Percentiles rank a stretch among this genome's conserved stretches.
Evolutionary conservation across 1,140 invertebrate species (phyloP).

Genomic region (Drosophila saltans): DNA sequence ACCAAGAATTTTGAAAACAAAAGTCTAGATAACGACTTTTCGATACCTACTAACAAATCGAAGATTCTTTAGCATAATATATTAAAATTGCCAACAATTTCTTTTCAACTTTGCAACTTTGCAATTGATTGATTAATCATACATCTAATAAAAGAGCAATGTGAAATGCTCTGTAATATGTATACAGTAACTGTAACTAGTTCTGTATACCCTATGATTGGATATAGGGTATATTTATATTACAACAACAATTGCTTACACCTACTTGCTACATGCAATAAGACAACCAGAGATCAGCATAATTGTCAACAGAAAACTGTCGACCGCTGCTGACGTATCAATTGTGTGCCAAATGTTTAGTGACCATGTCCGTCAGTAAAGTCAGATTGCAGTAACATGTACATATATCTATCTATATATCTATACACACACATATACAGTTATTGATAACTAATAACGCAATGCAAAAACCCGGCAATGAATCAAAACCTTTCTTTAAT

Average conservation of each 20-base stretch:
- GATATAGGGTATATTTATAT: not conserved
- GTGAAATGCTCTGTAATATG: too few relatives aligned
- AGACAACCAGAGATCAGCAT: constrained; percentile 56
- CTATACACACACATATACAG: constrained; percentile 26
- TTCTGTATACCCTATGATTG: too few relatives aligned
- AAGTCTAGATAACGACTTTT: constrained; percentile 6
- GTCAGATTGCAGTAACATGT: constrained; percentile 49
- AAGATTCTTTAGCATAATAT: too few relatives aligned
- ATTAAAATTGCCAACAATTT: too few relatives aligned
- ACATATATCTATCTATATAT: constrained; percentile 7
- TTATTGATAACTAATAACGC: constrained; percentile 49
- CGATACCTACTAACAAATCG: not conserved
- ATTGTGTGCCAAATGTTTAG: constrained; percentile 80
- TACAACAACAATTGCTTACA: constrained; percentile 33
- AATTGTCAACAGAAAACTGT: constrained; percentile 61
- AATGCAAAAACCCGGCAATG: constrained; percentile 32
- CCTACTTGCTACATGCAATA: constrained; percentile 25
- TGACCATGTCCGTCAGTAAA: constrained; percentile 67
- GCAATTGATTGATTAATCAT: too few relatives aligned
- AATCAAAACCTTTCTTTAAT: constrained; percentile 43
- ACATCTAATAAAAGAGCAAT: too few relatives aligned
- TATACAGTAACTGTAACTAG: too few relatives aligned
- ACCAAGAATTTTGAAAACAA: not conserved
- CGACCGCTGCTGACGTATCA: constrained; percentile 72
- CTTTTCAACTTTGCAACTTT: too few relatives aligned